Percentiles rank a stretch among this genome's conserved stretches.
phyloP scores from a whole-genome alignment of 1,140 invertebrate species.

The Megathymus violae region DNA sequence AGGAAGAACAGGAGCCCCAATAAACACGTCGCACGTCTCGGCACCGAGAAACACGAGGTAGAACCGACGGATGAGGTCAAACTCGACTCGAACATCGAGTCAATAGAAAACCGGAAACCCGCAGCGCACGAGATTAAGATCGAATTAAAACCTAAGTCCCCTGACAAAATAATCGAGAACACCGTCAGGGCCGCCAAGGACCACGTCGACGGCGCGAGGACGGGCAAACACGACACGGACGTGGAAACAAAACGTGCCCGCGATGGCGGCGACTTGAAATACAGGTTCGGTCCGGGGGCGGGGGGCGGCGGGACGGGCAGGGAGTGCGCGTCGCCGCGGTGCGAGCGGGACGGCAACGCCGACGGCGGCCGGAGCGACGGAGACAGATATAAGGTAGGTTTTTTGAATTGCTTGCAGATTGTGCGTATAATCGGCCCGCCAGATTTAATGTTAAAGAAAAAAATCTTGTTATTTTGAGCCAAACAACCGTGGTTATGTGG shows the following conservation, averaged over 20 bases:
- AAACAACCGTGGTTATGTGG: too few relatives aligned
- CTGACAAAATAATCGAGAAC: conserved; percentile 5
- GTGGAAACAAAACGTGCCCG: too few relatives aligned
- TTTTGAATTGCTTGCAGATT: too few relatives aligned
- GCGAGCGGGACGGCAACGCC: neutral
- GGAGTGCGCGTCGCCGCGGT: neutral
- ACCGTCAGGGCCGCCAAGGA: neutral
- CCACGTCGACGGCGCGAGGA: neutral
- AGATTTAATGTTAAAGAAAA: too few relatives aligned
- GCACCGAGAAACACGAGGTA: conserved; percentile 2
- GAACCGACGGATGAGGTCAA: neutral
- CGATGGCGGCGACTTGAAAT: too few relatives aligned
- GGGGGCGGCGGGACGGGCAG: conserved; percentile 1
- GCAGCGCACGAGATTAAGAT: conserved; percentile 4
- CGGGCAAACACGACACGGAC: too few relatives aligned
- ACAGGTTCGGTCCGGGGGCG: neutral
- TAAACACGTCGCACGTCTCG: conserved; percentile 15
- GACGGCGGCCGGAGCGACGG: conserved; percentile 10
- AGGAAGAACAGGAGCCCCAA: neutral
- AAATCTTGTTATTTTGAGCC: too few relatives aligned
- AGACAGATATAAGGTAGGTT: conserved; percentile 37
- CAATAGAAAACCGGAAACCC: too few relatives aligned
- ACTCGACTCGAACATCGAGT: too few relatives aligned
- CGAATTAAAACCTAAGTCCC: conserved; percentile 15
- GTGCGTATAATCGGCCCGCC: too few relatives aligned